These are phyloP conservation scores for Cyrtorhinus lividipennis DNA, from an alignment of 1,140 invertebrate genomes.

Conservation along the genomic window DNA sequence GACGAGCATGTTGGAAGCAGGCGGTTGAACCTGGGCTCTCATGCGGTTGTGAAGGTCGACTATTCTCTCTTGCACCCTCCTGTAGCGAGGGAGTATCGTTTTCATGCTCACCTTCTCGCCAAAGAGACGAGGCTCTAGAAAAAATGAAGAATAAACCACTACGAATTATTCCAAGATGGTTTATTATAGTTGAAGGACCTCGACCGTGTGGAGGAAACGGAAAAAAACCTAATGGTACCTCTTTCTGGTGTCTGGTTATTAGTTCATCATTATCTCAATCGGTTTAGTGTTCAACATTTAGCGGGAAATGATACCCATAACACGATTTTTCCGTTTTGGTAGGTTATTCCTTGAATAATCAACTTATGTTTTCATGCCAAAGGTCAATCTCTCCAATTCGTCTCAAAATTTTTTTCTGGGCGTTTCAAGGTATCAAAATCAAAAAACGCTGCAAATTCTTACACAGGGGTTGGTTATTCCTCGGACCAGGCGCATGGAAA, in stretches of 20 bases:
- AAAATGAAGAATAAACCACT: slow-evolving; percentile 7
- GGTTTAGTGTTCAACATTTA: not conserved
- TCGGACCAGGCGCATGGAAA: too few species aligned
- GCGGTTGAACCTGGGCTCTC: slow-evolving; percentile 51
- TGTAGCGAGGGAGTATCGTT: slow-evolving; percentile 38
- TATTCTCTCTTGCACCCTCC: slow-evolving; percentile 51
- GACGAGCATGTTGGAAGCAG: slow-evolving; percentile 61
- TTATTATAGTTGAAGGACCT: too few species aligned
- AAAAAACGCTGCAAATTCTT: too few species aligned
- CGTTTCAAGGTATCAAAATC: too few species aligned
- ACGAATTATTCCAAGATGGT: too few species aligned
- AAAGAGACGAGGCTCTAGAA: slow-evolving; percentile 36
- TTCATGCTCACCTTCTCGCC: slow-evolving; percentile 41
- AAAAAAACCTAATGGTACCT: not conserved
- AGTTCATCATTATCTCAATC: not conserved
- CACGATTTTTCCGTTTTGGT: too few species aligned
- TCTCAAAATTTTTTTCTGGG: too few species aligned
- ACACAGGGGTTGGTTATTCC: too few species aligned
- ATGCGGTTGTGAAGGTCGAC: slow-evolving; percentile 64
- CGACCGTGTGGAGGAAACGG: not conserved
- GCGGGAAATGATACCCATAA: too few species aligned
- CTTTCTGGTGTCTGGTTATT: not conserved
- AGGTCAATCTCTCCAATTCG: too few species aligned
- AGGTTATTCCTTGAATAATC: too few species aligned
- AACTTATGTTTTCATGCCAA: too few species aligned